Percentiles rank a stretch among this genome's conserved stretches.
Evolutionary conservation across 1,140 invertebrate genomes (phyloP).

Genomic region (Papilio polytes): DNA sequence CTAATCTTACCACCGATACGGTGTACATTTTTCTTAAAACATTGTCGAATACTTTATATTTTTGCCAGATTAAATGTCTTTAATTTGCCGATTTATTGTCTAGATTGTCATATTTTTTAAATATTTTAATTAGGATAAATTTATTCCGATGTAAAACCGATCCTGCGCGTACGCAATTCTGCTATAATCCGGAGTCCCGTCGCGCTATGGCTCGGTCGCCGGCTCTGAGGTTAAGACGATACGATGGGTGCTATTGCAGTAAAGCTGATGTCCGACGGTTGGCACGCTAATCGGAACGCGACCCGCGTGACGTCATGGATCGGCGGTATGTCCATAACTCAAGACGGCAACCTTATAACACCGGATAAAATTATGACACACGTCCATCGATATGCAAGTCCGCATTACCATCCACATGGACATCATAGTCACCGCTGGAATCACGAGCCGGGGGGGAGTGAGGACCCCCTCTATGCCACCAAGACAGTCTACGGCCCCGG

Average conservation of each 20-base stretch:
- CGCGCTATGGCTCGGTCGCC: slow-evolving; percentile 69
- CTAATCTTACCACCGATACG: slow-evolving; percentile 59
- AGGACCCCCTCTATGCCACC: slow-evolving; percentile 76
- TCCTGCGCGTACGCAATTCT: slow-evolving; percentile 67
- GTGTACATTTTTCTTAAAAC: slow-evolving; percentile 48
- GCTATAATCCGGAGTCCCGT: slow-evolving; percentile 59
- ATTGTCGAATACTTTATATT: slow-evolving; percentile 55
- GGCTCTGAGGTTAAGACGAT: slow-evolving; percentile 74
- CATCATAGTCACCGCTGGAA: slow-evolving; percentile 77
- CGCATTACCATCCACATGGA: slow-evolving; percentile 78
- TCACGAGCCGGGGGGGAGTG: slow-evolving; percentile 78
- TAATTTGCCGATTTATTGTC: slow-evolving; percentile 73
- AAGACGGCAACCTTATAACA: slow-evolving; percentile 78
- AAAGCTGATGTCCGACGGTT: slow-evolving; percentile 81
- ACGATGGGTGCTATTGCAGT: slow-evolving; percentile 81
- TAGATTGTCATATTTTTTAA: slow-evolving; percentile 65
- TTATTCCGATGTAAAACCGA: slow-evolving; percentile 63
- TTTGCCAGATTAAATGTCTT: slow-evolving; percentile 78
- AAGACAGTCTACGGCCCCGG: slow-evolving; percentile 80
- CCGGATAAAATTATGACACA: slow-evolving; percentile 80
- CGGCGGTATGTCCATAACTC: slow-evolving; percentile 81
- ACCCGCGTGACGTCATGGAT: slow-evolving; percentile 77
- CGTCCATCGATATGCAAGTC: slow-evolving; percentile 78
- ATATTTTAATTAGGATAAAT: slow-evolving; percentile 66
- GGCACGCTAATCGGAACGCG: slow-evolving; percentile 71